Percentiles rank a stretch among this genome's conserved stretches.
Evolutionary conservation across 1,140 invertebrate species (phyloP).

Genomic region (Holcopasites calliopsidis): DNA sequence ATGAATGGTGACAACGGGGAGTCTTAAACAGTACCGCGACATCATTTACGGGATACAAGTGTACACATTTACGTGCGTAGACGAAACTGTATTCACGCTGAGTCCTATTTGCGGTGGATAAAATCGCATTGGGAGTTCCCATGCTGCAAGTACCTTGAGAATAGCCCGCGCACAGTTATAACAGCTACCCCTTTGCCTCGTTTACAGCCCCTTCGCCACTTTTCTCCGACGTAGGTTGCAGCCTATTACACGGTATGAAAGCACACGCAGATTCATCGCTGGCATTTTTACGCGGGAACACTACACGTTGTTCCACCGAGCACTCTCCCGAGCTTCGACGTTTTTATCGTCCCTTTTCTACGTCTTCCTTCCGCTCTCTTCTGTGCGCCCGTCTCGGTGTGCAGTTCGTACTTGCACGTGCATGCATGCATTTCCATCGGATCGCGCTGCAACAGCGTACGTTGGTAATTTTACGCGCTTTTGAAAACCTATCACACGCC

Average conservation of each 20-base stretch:
- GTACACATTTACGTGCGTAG: neutral
- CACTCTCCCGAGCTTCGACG: conserved; percentile 21
- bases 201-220: neutral
- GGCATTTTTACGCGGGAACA: conserved; percentile 61
- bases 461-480: neutral
- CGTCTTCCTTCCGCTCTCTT: neutral
- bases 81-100: conserved; percentile 60
- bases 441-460: no score
- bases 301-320: conserved; percentile 12
- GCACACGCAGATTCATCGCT: conserved; percentile 54
- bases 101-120: conserved; percentile 63
- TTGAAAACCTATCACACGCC: neutral
- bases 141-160: conserved; percentile 60
- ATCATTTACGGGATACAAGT: conserved; percentile 30
- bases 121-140: conserved; percentile 59
- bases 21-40: conserved; percentile 53
- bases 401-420: neutral
- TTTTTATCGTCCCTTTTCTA: conserved; percentile 35
- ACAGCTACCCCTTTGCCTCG: conserved; percentile 1
- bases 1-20: neutral
- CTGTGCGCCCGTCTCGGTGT: neutral
- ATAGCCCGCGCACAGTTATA: conserved; percentile 54
- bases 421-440: no score
- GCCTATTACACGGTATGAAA: neutral
- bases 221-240: neutral